Evolutionary conservation across 2,797 vertebrate genomes (phyloP).

Genomic region (Rhinoraja longicauda): DNA sequence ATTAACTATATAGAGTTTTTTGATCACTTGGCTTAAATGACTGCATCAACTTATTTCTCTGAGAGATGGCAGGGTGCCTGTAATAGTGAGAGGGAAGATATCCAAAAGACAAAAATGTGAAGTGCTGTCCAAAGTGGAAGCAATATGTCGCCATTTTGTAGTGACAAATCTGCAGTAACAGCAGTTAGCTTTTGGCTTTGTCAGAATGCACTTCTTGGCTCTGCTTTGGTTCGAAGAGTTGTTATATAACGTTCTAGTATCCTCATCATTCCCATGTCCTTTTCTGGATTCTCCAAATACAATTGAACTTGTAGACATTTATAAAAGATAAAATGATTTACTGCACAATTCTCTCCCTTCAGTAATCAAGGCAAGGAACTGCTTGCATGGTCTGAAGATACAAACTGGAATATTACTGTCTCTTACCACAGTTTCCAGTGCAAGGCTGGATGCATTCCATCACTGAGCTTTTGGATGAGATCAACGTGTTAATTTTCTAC

Average conservation of each 20-base stretch:
- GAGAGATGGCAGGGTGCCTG: neutral
- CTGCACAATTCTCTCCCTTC: constrained; percentile 22
- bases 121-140: neutral
- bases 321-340: constrained; percentile 45
- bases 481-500: neutral
- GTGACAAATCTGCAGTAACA: neutral
- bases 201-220: neutral
- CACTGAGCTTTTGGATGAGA: neutral
- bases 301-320: constrained; percentile 40
- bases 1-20: neutral
- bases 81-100: neutral
- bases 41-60: too few species aligned
- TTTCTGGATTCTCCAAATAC: constrained; percentile 35
- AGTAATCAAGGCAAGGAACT: neutral
- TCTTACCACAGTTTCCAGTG: neutral
- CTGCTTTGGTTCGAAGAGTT: neutral
- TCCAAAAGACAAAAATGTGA: neutral
- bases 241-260: neutral
- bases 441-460: neutral
- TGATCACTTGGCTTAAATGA: neutral
- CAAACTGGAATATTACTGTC: neutral
- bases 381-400: neutral
- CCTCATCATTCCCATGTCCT: neutral
- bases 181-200: neutral
- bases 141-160: neutral